Evolutionary conservation across 2,888 invertebrate genomes (phyloP), one percentile per base, ranked within the genome.

Genomic region (Silvanus unidentatus): DNA sequence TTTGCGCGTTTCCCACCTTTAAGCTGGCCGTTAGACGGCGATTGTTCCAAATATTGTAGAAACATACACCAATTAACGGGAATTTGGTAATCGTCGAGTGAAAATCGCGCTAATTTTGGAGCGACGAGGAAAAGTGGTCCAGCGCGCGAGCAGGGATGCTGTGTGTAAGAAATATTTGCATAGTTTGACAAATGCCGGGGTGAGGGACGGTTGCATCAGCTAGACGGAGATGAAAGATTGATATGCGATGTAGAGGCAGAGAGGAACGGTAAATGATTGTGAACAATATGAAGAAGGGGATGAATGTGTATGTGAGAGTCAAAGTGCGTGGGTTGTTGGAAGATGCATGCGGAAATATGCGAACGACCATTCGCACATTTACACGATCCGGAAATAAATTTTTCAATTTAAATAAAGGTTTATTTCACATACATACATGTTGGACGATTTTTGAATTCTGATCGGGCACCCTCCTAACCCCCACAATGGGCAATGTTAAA

Each of bases 331-430:
- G 45, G 40, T 49, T 50, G 47, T 48, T 50, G 43, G 51, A 47
- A 46, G 53, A 54, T 55, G 55, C 56, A 55, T 53, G 50, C 60
- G 61, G 59, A 62, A 59, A 59, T 61, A 55, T 57, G 58, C 61
- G 60, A 59, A 57, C 46, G 53, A 45, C 48, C 57, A 50, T 60
- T 62, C 57, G 57, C 60, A 59, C 60, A 58, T 61, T 60, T 59
- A 56, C 60, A 59, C 58, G 55, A 51, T 53, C 48, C 50, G 51
- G 54, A 59, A 53, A 57, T 58, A 57, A 56, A 53, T 57, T 60
- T 57, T 55, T 55, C 54, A 57, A 54, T 55, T 53, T 54, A 54
- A 54, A 57, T 50, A 45, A 53, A 50, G 52, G 47, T 49, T 28
- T 35, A 42, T 39, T 9, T 37, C 37, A 12, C 37, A 35, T 35